A percentile compares a stretch with the other conserved stretches of the same genome.
Evolutionary conservation across 2,888 invertebrate species (phyloP).

Genomic region (Petrophora chlorosata): DNA sequence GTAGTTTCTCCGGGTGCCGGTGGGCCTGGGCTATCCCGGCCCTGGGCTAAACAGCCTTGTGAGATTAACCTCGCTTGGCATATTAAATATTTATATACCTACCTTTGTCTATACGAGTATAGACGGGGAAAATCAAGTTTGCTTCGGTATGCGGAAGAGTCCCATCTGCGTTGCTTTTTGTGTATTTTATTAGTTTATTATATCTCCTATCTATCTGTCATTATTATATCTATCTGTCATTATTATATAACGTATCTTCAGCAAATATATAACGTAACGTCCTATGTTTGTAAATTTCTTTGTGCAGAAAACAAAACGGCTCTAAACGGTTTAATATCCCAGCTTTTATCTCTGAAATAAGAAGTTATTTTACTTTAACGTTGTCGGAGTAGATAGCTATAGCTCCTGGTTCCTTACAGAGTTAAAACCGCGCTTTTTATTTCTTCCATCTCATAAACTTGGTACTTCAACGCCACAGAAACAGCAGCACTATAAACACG

Average conservation of each 20-base stretch:
- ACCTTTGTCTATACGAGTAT: conserved; percentile 35
- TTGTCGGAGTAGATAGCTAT: conserved; percentile 20
- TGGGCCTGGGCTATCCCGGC: no score
- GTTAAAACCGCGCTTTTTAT: conserved; percentile 30
- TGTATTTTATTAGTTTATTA: no score
- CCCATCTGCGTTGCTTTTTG: no score
- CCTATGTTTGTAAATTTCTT: no score
- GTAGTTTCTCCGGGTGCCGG: conserved; percentile 46
- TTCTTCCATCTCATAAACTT: conserved; percentile 31
- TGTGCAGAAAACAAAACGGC: no score
- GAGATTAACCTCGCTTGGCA: conserved; percentile 52
- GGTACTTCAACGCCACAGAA: conserved; percentile 20
- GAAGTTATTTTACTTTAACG: conserved; percentile 5
- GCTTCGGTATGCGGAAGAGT: no score
- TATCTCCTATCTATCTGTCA: no score
- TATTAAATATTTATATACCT: conserved; percentile 56
- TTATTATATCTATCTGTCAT: no score
- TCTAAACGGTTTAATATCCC: conserved; percentile 3
- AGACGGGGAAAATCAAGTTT: conserved; percentile 37
- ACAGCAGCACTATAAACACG: conserved; percentile 14
- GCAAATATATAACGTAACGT: no score
- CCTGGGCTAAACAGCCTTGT: conserved; percentile 45
- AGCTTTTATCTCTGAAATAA: conserved; percentile 1
- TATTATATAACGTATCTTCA: no score
- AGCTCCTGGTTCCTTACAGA: conserved; percentile 25